Conservation (phyloP, 2,113 vertebrate genomes). For the Syngnathus floridae region DNA sequence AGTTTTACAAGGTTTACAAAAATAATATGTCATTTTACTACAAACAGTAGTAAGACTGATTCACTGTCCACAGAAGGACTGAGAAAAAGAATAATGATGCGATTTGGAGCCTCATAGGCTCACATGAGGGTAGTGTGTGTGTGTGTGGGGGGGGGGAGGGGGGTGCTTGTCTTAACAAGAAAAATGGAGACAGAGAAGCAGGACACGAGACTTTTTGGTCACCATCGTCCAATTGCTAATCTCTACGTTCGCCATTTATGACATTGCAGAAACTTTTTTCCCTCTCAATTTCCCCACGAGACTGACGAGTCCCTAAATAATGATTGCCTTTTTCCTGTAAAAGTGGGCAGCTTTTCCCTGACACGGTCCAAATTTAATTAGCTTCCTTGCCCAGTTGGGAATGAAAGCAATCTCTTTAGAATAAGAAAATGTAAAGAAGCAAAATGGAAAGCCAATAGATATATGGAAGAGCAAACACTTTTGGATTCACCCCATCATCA, state of each 20-base stretch:
- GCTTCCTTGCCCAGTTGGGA: slow-evolving; percentile 23
- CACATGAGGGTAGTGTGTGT: neutral
- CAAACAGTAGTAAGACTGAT: neutral
- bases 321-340: slow-evolving; percentile 44
- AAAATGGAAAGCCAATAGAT: slow-evolving; percentile 2
- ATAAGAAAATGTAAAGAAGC: slow-evolving; percentile 22
- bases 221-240: slow-evolving; percentile 17
- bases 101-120: slow-evolving; percentile 11
- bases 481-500: neutral
- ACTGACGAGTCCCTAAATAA: slow-evolving; percentile 47
- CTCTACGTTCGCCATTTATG: slow-evolving; percentile 31
- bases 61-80: neutral
- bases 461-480: neutral
- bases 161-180: slow-evolving; percentile 21
- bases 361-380: slow-evolving; percentile 43
- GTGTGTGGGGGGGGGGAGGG: no score
- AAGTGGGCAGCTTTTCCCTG: slow-evolving; percentile 35
- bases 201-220: neutral
- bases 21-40: neutral
- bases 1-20: neutral
- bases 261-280: slow-evolving; percentile 22
- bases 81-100: slow-evolving; percentile 10
- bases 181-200: neutral
- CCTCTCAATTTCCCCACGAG: slow-evolving; percentile 14
- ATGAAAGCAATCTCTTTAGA: slow-evolving; percentile 25